Percentiles rank a stretch among this genome's conserved stretches.
These are phyloP conservation scores for Entomobrya multifasciata DNA, from an alignment of 2,888 invertebrate species.

Conservation along the genomic window DNA sequence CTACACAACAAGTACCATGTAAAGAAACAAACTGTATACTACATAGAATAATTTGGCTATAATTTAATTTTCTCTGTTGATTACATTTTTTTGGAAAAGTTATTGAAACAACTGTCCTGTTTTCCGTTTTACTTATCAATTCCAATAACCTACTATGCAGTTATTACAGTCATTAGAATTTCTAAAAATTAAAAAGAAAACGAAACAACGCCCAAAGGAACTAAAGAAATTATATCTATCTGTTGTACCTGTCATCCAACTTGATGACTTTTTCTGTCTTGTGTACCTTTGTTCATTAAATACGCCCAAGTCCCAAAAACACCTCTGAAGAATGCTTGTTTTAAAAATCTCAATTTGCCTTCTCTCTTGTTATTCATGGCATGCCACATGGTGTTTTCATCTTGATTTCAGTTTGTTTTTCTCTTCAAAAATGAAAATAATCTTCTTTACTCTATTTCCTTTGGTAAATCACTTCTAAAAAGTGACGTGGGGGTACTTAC, in stretches of 20 bases:
- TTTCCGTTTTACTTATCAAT: constrained; percentile 14
- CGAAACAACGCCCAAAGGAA: constrained; percentile 61
- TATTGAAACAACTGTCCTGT: neutral
- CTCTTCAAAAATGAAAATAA: neutral
- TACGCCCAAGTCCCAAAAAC: constrained; percentile 31
- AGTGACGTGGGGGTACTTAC: neutral
- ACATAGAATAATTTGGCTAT: neutral
- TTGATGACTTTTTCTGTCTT: constrained; percentile 40
- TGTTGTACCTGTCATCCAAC: constrained; percentile 49
- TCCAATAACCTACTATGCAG: neutral
- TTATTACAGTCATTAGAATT: neutral
- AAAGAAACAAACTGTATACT: no score
- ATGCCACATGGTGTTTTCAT: constrained; percentile 52
- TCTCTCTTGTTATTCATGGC: neutral
- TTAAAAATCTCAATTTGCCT: constrained; percentile 19
- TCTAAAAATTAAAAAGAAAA: constrained; percentile 13
- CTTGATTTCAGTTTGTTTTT: constrained; percentile 63
- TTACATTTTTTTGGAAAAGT: neutral
- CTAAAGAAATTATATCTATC: constrained; percentile 28
- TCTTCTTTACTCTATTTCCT: constrained; percentile 19
- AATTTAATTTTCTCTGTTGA: constrained; percentile 15
- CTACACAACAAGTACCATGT: no score
- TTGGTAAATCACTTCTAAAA: constrained; percentile 11
- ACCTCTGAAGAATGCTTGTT: constrained; percentile 37
- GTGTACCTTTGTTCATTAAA: constrained; percentile 5